Percentiles rank a stretch among this genome's conserved stretches.
Evolutionary conservation across 2,888 invertebrate species (phyloP).

Genomic region (Philereme transversata): DNA sequence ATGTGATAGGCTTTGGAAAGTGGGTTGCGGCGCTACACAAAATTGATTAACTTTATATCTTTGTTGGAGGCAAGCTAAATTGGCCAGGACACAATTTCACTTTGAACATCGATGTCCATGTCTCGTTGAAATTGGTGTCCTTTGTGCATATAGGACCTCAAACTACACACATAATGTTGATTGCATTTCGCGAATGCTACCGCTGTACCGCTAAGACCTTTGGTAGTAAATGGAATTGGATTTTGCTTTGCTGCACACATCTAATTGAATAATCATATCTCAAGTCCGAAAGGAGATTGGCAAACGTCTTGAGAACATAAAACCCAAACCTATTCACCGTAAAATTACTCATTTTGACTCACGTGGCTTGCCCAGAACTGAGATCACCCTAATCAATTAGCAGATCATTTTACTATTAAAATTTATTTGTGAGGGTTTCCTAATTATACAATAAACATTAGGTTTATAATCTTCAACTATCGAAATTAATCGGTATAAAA

Average conservation of each 20-base stretch:
- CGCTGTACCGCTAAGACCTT: conserved; percentile 5
- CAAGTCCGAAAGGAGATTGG: no score
- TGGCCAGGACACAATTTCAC: conserved; percentile 1
- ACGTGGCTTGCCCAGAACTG: no score
- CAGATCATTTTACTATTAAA: no score
- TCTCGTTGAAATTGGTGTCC: conserved; percentile 9
- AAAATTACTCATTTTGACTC: no score
- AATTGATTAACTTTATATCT: conserved; percentile 3
- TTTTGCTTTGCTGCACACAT: neutral
- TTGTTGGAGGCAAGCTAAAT: neutral
- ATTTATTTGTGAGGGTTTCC: no score
- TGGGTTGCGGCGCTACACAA: neutral
- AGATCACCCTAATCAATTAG: no score
- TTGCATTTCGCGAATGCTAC: conserved; percentile 12
- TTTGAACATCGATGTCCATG: conserved; percentile 8
- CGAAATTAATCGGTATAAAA: no score
- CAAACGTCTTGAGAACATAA: no score
- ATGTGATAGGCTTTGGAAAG: neutral
- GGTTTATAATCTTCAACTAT: no score
- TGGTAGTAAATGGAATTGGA: conserved; percentile 7
- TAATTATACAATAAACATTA: no score
- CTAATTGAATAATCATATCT: neutral
- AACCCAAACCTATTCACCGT: no score
- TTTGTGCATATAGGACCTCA: conserved; percentile 3
- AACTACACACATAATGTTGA: conserved; percentile 12